Base-by-base conservation (phyloP, 2,113 vertebrate species). In the Etheostoma spectabile region DNA sequence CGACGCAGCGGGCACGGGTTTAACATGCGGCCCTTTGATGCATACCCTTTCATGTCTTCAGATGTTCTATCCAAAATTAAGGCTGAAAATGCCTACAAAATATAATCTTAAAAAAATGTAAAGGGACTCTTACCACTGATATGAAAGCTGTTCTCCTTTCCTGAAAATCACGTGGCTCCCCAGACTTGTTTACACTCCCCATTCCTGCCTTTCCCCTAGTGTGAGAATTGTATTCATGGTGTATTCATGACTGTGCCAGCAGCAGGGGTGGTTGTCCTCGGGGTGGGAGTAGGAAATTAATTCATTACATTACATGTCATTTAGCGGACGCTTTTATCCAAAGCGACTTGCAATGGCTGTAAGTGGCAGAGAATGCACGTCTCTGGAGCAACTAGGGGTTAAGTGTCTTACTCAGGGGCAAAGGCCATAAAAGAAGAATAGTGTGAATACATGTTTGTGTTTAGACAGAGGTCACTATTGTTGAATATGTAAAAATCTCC, bases 91-190 rank as follows among this genome's bases (percentile, higher is more conserved):
- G 35, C 1, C 35, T 8, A 1, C 8, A 38, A 38, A 38, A 38
- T 8, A 8, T 38, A 0, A 8, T 38, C 35, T 38, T 38, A 8
- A 42, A 38, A 38, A 38, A 42, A 42, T 42, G 30, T 35, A 6
- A 56, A 70, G 6, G 2, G 42, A 74, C 68, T 0, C 42, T 3
- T 33, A 35, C 52, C 57, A 13, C 51, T 6, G 5, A 69, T 7
- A 4, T 22, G 2, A 53, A 15, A 12, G 46, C 0, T 5, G 24
- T 27, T 1, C n/a, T 22, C 3, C n/a, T 82, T 89, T 89, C 82
- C 42, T 79, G 84, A 60, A 77, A 86, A 66, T 62, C 79, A 84
- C 35, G 8, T 86, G 78, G n/a, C 16, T 52, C 62, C 24, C 57
- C 30, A 4, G n/a, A 13, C 48, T 24, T 66, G 16, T n/a, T 67